These are phyloP conservation scores for Melanotaenia duboulayi DNA, from an alignment of 2,113 vertebrate species.

Conservation along the genomic window DNA sequence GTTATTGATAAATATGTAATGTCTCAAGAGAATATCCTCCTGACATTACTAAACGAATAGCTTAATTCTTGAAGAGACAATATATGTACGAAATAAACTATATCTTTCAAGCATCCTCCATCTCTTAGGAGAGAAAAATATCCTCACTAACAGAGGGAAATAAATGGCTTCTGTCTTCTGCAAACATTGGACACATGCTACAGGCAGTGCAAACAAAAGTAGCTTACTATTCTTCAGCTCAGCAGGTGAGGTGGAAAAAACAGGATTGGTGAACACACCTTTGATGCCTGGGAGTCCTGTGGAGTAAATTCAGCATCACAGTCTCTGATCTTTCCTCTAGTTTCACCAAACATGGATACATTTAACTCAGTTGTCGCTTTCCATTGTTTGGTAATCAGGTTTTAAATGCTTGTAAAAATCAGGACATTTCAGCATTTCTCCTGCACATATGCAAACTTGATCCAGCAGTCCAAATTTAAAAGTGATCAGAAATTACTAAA, in stretches of 20 bases:
- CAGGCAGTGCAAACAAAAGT: neutral
- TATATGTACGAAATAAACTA: too few species aligned
- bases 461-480: too few species aligned
- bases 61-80: too few species aligned
- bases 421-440: too few species aligned
- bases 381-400: too few species aligned
- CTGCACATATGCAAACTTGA: too few species aligned
- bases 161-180: neutral
- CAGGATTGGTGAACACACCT: neutral
- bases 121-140: neutral
- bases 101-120: neutral
- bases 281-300: neutral
- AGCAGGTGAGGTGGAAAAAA: neutral
- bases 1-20: too few species aligned
- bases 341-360: neutral
- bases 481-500: too few species aligned
- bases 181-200: neutral
- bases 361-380: neutral
- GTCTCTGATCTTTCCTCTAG: neutral
- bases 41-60: too few species aligned
- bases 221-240: neutral
- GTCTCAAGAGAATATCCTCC: too few species aligned
- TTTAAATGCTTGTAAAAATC: too few species aligned
- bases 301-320: neutral
- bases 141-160: neutral